A percentile compares a stretch with the other conserved stretches of the same genome.
Evolutionary conservation across 1,140 invertebrate species (phyloP).

Genomic region (Adoxophyes honmai): DNA sequence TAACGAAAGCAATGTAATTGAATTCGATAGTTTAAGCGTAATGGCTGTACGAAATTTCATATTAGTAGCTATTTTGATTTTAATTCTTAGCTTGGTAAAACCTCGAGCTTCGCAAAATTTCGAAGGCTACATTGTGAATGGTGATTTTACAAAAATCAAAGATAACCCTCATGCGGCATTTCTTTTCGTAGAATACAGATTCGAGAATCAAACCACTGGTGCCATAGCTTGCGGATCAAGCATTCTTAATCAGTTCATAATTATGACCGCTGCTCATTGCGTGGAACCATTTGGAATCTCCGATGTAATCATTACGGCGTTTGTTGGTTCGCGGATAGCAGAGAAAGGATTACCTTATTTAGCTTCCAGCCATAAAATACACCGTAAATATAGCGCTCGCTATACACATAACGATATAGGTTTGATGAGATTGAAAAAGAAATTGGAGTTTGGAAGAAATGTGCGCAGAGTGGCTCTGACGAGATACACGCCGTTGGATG

Average conservation of each 20-base stretch:
- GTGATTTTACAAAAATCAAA: background rate
- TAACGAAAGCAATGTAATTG: too few species aligned
- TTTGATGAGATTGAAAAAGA: background rate
- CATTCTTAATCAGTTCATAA: conserved; percentile 6
- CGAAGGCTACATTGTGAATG: background rate
- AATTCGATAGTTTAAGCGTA: too few species aligned
- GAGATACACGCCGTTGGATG: background rate
- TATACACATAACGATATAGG: background rate
- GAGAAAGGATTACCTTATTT: too few species aligned
- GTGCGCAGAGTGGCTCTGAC: conserved; percentile 1
- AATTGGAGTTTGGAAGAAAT: background rate
- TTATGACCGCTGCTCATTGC: conserved; percentile 12
- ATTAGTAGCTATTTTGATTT: too few species aligned
- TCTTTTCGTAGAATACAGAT: background rate
- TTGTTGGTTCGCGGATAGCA: background rate
- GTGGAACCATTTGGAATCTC: background rate
- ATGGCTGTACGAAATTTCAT: too few species aligned
- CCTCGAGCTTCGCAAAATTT: too few species aligned
- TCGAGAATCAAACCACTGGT: background rate
- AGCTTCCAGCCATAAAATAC: background rate
- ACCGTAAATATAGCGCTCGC: background rate
- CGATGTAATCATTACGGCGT: background rate
- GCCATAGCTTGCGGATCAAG: conserved; percentile 2
- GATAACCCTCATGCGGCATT: conserved; percentile 8
- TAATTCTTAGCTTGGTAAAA: too few species aligned